Base-by-base conservation (phyloP, 2,888 invertebrate genomes). In the Cheilosia pagana region DNA sequence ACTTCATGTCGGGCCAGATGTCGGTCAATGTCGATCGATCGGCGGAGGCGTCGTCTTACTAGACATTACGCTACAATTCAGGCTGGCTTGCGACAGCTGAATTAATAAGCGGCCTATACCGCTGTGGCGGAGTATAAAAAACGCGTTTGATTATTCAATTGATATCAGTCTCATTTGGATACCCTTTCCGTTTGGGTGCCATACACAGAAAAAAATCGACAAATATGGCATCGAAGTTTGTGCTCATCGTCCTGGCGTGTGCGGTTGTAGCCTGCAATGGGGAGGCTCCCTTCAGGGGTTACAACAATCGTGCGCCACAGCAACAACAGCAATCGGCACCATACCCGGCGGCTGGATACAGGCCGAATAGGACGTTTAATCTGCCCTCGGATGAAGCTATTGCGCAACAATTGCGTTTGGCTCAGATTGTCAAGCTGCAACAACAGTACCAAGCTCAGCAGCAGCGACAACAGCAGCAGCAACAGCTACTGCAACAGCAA, bases 61-160 rank as follows among this genome's bases (percentile, higher is more conserved):
- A 72, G 68, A 74, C 79, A 83, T 74, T 41, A 75, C 79, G 67
- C 60, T 85, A 60, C 55, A 55, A 65, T 79, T 75, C 67, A 23
- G 41, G 75, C 71, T 41, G 74, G 55, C 67, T 81, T 85, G 76
- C 83, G 83, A 75, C 70, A 71, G 19, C 50, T 85, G 85, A 85
- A 85, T 85, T 76, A 67, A 81, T 85, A 76, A 85, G 63, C 63
- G 45, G 21, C 23, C 25, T 31, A 68, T 31, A 68, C 52, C 62
- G 57, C 39, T 28, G 50, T 28, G 55, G 68, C 25, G 43, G 82
- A 76, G 85, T 85, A 85, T 85, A 85, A 81, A 85, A 85, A 67
- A 81, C 81, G 81, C 81, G 85, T 81, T 85, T 85, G 81, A 81
- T 81, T 81, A 85, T 79, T 71, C 74, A 81, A 25, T 71, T 85